Percentiles rank a stretch among this genome's conserved stretches.
Conservation (phyloP, 53 echinoderm and acorn worm species). For the Echinarachnius parma region DNA sequence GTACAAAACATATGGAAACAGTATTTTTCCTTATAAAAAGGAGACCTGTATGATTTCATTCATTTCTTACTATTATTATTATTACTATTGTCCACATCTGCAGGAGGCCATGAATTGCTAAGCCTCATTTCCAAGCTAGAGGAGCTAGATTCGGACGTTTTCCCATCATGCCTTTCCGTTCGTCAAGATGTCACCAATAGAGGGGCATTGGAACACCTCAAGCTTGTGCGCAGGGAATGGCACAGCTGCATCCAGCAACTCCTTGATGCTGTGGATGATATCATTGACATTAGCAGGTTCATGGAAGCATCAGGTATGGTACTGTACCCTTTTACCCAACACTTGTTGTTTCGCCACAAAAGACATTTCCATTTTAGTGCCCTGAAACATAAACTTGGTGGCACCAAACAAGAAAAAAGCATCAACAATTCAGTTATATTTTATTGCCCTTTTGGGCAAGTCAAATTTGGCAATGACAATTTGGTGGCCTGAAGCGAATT, state of each 20-base stretch:
- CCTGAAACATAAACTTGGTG: too few species aligned
- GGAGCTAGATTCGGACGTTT: constrained; percentile 78
- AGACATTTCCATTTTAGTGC: too few species aligned
- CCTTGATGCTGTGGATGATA: constrained; percentile 58
- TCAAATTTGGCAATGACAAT: too few species aligned
- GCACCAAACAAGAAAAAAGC: too few species aligned
- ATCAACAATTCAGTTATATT: too few species aligned
- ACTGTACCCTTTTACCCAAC: too few species aligned
- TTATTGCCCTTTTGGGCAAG: too few species aligned
- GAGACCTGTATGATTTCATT: not conserved
- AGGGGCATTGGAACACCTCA: constrained; percentile 78
- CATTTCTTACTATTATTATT: not conserved
- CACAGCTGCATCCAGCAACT: constrained; percentile 63
- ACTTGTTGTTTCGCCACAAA: too few species aligned
- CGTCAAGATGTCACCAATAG: constrained; percentile 77
- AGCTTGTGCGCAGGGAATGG: constrained; percentile 87
- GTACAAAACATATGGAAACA: too few species aligned
- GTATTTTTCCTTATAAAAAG: too few species aligned
- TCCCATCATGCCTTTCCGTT: constrained; percentile 88
- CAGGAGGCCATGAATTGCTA: constrained; percentile 54
- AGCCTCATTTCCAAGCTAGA: constrained; percentile 60
- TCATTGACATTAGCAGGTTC: constrained; percentile 67
- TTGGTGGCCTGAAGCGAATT: too few species aligned
- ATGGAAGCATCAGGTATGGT: constrained; percentile 83
- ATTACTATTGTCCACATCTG: not conserved